These are phyloP conservation scores for Zaprionus davidi DNA, from an alignment of 1,140 invertebrate genomes.

Conservation along the genomic window DNA sequence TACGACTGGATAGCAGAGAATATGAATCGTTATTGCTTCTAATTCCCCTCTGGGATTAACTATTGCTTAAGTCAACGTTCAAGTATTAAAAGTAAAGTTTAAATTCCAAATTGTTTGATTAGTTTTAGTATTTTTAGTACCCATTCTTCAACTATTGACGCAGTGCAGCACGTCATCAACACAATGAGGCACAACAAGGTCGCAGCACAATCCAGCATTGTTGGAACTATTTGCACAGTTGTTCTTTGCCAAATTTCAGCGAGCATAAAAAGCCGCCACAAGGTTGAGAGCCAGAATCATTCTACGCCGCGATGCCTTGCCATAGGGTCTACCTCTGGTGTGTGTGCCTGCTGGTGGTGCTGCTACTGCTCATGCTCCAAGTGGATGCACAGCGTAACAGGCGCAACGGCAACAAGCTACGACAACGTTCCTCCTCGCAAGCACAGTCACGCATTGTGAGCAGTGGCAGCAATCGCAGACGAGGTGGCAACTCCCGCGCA, in stretches of 20 bases:
- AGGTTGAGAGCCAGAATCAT: slow-evolving; percentile 45
- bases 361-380: slow-evolving; percentile 20
- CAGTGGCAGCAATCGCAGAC: not conserved
- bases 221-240: slow-evolving; percentile 66
- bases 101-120: not conserved
- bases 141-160: not conserved
- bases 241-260: slow-evolving; percentile 52
- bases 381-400: not conserved
- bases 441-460: slow-evolving; percentile 39
- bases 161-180: slow-evolving; percentile 30
- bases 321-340: slow-evolving; percentile 54
- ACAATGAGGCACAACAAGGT: slow-evolving; percentile 10
- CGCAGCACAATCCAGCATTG: slow-evolving; percentile 23
- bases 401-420: not conserved
- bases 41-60: not conserved
- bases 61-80: not conserved
- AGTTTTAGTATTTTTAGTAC: not conserved
- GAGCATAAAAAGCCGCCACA: slow-evolving; percentile 63
- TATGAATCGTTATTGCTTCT: slow-evolving; percentile 55
- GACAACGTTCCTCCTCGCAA: not conserved
- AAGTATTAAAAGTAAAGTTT: slow-evolving; percentile 35
- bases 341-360: slow-evolving; percentile 38
- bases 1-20: slow-evolving; percentile 75
- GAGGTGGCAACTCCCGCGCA: not conserved
- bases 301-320: slow-evolving; percentile 53